These are phyloP conservation scores for Heterochromis multidens DNA, from an alignment of 2,113 vertebrate genomes.

Conservation along the genomic window DNA sequence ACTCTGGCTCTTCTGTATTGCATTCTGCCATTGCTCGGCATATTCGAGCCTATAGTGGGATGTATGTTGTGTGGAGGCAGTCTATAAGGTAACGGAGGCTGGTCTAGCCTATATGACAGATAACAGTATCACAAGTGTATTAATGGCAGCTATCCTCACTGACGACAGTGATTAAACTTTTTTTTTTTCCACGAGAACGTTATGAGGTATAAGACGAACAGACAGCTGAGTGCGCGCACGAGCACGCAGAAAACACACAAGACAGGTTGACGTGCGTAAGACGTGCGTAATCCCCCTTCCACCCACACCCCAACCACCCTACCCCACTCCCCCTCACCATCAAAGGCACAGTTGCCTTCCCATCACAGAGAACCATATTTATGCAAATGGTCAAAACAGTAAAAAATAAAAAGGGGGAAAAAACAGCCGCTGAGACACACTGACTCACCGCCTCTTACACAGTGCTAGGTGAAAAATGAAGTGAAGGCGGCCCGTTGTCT, in stretches of 20 bases:
- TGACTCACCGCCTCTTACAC: slow-evolving; percentile 43
- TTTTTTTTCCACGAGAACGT: not conserved
- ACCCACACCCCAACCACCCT: not conserved
- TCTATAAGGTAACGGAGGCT: not conserved
- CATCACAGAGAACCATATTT: slow-evolving; percentile 36
- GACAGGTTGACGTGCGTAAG: slow-evolving; percentile 62
- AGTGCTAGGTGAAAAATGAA: slow-evolving; percentile 47
- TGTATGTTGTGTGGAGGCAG: slow-evolving; percentile 36
- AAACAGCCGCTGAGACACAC: slow-evolving; percentile 21
- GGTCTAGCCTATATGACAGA: not conserved
- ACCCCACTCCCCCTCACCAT: slow-evolving; percentile 22
- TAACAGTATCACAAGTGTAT: not conserved
- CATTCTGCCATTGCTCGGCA: not conserved
- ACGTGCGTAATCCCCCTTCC: slow-evolving; percentile 57
- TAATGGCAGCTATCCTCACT: not conserved
- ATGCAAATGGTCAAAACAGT: slow-evolving; percentile 32
- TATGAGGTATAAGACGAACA: not conserved
- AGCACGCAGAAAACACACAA: slow-evolving; percentile 44
- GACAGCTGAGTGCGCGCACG: slow-evolving; percentile 21
- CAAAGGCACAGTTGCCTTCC: slow-evolving; percentile 52
- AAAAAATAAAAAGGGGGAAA: not conserved
- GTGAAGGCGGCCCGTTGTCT: slow-evolving; percentile 15
- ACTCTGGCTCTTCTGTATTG: slow-evolving; percentile 6
- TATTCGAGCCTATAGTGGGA: slow-evolving; percentile 16
- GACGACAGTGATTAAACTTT: slow-evolving; percentile 40